These are phyloP conservation scores for Percina caprodes DNA, from an alignment of 2,113 vertebrate genomes.

Conservation along the genomic window DNA sequence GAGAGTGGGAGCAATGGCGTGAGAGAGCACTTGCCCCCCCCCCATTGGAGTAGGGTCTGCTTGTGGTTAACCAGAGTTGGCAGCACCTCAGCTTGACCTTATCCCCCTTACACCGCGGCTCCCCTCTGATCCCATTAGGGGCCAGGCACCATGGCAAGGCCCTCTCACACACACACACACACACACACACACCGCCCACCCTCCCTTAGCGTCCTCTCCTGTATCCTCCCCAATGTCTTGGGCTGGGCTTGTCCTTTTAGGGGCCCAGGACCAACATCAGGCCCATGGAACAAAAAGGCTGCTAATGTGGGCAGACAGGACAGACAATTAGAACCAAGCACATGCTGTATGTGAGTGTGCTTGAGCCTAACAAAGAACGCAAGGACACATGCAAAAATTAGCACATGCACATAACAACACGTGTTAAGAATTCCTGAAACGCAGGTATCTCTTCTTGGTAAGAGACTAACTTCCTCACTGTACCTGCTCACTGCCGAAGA, in stretches of 20 bases:
- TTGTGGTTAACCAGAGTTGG: constrained; percentile 79
- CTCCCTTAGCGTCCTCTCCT: constrained; percentile 33
- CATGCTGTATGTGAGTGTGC: constrained; percentile 36
- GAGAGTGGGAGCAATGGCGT: constrained; percentile 69
- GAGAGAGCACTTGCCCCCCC: constrained; percentile 80
- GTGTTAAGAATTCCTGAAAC: not conserved
- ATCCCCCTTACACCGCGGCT: constrained; percentile 63
- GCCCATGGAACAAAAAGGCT: constrained; percentile 68
- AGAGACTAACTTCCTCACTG: not conserved
- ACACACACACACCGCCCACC: constrained; percentile 8
- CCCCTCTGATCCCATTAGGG: constrained; percentile 81
- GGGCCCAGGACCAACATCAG: constrained; percentile 73
- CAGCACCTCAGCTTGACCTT: constrained; percentile 81
- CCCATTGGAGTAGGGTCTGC: constrained; percentile 51
- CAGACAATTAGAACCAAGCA: constrained; percentile 70
- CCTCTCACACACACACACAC: constrained; percentile 15
- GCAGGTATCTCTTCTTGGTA: not conserved
- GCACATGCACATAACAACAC: constrained; percentile 6
- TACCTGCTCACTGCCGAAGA: not conserved
- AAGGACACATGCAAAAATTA: constrained; percentile 3
- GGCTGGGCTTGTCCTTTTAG: constrained; percentile 46
- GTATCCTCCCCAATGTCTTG: constrained; percentile 43
- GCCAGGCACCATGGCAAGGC: constrained; percentile 68
- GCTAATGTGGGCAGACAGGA: constrained; percentile 74
- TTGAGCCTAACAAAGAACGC: constrained; percentile 8